A percentile compares a stretch with the other conserved stretches of the same genome.
These are phyloP conservation scores for Lycia hirtaria DNA, from an alignment of 2,888 invertebrate genomes.

Conservation along the genomic window DNA sequence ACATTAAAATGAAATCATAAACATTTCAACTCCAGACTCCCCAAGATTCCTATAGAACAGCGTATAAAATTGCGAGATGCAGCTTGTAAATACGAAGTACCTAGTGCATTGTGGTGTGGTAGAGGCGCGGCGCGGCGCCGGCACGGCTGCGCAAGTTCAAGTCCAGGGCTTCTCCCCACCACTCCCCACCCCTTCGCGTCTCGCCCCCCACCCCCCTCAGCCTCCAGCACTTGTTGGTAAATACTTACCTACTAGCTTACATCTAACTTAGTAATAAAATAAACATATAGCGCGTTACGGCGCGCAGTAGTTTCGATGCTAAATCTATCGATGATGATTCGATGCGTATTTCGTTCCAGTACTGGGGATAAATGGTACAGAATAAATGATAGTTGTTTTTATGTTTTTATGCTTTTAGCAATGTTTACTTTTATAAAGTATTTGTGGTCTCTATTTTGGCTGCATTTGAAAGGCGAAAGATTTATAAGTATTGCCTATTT, in stretches of 20 bases:
- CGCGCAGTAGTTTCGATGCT: slow-evolving; percentile 5
- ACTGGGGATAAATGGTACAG: slow-evolving; percentile 2
- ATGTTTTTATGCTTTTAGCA: not conserved
- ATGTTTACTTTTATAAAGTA: not conserved
- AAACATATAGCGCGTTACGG: slow-evolving; percentile 10
- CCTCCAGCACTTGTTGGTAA: slow-evolving; percentile 38
- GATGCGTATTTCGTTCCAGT: slow-evolving; percentile 4
- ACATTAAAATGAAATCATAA: not conserved
- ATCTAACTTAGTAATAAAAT: slow-evolving; percentile 12
- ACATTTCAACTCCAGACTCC: not conserved
- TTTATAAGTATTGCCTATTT: too few relatives aligned
- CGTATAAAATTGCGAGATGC: not conserved
- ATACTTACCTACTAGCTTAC: slow-evolving; percentile 29
- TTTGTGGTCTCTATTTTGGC: too few relatives aligned
- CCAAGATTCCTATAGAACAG: not conserved
- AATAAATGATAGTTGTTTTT: not conserved
- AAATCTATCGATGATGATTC: slow-evolving; percentile 5
- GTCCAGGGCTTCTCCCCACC: slow-evolving; percentile 44
- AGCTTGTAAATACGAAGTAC: slow-evolving; percentile 3
- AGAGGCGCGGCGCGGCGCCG: slow-evolving; percentile 34
- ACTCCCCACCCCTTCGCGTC: slow-evolving; percentile 7
- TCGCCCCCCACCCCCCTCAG: slow-evolving; percentile 19
- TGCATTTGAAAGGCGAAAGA: too few relatives aligned
- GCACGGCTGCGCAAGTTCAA: slow-evolving; percentile 58
- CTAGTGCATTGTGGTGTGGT: slow-evolving; percentile 4